Evolutionary conservation across 2,888 invertebrate genomes (phyloP).

Genomic region (Nomada lathburiana): DNA sequence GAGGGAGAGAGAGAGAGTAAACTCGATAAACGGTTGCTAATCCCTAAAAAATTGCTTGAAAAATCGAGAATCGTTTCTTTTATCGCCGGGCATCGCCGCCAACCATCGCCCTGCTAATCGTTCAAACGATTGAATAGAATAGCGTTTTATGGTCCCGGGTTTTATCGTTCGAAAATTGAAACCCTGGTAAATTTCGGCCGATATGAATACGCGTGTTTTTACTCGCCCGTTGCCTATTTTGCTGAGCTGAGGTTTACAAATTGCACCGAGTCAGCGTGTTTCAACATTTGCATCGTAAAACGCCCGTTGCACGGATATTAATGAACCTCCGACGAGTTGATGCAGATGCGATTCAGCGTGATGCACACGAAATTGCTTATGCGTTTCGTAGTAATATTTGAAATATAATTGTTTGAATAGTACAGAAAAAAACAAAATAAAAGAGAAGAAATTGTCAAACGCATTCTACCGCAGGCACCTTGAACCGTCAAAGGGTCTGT

Average conservation of each 20-base stretch:
- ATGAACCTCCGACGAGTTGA: constrained; percentile 20
- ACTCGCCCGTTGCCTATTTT: not conserved
- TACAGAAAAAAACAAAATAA: not conserved
- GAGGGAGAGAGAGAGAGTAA: constrained; percentile 24
- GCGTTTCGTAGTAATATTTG: not conserved
- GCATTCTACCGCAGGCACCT: too few species aligned
- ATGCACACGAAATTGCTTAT: not conserved
- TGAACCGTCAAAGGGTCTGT: too few species aligned
- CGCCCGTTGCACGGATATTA: constrained; percentile 26
- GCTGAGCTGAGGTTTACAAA: constrained; percentile 11
- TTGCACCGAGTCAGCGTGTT: constrained; percentile 48
- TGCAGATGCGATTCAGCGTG: not conserved
- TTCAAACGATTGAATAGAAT: constrained; percentile 7
- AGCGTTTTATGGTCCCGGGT: not conserved
- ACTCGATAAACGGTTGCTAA: constrained; percentile 59
- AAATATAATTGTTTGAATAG: not conserved
- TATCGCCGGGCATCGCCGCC: constrained; percentile 1
- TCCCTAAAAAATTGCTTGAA: constrained; percentile 47
- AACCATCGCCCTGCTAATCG: constrained; percentile 19
- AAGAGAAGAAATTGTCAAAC: too few species aligned
- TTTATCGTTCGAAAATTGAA: constrained; percentile 44
- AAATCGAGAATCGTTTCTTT: constrained; percentile 17
- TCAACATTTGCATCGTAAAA: constrained; percentile 34
- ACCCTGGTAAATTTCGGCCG: constrained; percentile 13
- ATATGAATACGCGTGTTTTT: constrained; percentile 14